These are phyloP conservation scores for Chymomyza procnemis DNA, from an alignment of 2,888 invertebrate genomes.

Conservation along the genomic window DNA sequence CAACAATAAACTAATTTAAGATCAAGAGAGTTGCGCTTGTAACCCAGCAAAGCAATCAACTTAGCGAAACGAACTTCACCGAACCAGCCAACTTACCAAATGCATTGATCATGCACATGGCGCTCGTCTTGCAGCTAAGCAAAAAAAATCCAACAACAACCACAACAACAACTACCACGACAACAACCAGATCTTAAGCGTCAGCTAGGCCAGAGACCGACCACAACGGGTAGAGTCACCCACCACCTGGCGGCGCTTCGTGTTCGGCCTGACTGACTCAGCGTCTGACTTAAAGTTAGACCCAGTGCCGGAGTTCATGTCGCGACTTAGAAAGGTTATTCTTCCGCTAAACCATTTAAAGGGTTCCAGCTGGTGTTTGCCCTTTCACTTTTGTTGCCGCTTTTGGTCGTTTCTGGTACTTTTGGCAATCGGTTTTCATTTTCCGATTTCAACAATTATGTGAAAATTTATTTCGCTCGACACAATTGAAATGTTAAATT, in stretches of 20 bases:
- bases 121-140: conserved; percentile 20
- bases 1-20: conserved; percentile 70
- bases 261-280: conserved; percentile 25
- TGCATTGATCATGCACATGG: conserved; percentile 7
- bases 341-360: conserved; percentile 72
- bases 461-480: conserved; percentile 53
- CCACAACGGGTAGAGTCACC: conserved; percentile 25
- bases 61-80: background rate
- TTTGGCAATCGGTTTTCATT: conserved; percentile 18
- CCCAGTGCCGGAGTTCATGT: conserved; percentile 36
- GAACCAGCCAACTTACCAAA: background rate
- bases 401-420: background rate
- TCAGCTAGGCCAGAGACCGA: background rate
- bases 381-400: conserved; percentile 64
- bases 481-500: conserved; percentile 71
- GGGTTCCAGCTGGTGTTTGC: conserved; percentile 52
- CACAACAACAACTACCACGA: conserved; percentile 9
- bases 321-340: conserved; percentile 68
- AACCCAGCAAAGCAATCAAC: background rate
- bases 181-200: background rate
- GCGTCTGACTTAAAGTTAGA: background rate
- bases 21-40: conserved; percentile 40
- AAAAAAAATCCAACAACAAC: background rate
- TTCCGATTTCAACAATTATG: conserved; percentile 51
- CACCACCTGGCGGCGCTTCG: conserved; percentile 54